A percentile compares a stretch with the other conserved stretches of the same genome.
Conservation (phyloP, 1,140 invertebrate genomes). For the Zaprionus ghesquierei region DNA sequence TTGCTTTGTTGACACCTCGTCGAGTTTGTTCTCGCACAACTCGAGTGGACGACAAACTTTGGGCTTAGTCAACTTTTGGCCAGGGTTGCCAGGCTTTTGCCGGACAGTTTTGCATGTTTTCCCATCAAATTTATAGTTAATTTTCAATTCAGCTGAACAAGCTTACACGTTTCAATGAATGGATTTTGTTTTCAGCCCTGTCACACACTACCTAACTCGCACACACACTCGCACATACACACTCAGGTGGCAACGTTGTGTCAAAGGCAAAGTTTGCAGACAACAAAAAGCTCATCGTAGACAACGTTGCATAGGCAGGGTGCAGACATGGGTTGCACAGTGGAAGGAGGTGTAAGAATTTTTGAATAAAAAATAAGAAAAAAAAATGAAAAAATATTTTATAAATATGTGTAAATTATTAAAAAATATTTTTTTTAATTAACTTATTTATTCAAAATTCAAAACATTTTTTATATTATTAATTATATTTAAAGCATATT, state of each 20-base stretch:
- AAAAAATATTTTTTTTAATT: no score
- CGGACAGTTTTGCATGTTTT: constrained; percentile 60
- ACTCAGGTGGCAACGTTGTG: constrained; percentile 34
- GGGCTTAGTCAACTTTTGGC: constrained; percentile 4
- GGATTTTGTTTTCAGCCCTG: constrained; percentile 53
- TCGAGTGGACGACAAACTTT: constrained; percentile 16
- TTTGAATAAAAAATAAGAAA: not conserved
- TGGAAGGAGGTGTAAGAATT: not conserved
- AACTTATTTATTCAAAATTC: no score
- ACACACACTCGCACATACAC: not conserved
- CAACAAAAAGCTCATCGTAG: constrained; percentile 64
- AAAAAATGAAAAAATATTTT: not conserved
- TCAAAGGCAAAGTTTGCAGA: constrained; percentile 76
- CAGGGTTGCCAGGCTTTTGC: not conserved
- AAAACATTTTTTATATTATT: no score
- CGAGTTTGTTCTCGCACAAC: not conserved
- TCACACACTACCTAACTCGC: not conserved
- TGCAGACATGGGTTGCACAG: not conserved
- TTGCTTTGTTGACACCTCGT: constrained; percentile 7
- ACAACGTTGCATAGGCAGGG: constrained; percentile 16
- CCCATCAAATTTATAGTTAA: constrained; percentile 76
- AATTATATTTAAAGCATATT: no score
- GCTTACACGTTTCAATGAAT: constrained; percentile 74
- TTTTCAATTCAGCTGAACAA: constrained; percentile 78
- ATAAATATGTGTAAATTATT: no score